Evolutionary conservation across 2,888 invertebrate genomes (phyloP).

Genomic region (Dinocampus coccinellae): DNA sequence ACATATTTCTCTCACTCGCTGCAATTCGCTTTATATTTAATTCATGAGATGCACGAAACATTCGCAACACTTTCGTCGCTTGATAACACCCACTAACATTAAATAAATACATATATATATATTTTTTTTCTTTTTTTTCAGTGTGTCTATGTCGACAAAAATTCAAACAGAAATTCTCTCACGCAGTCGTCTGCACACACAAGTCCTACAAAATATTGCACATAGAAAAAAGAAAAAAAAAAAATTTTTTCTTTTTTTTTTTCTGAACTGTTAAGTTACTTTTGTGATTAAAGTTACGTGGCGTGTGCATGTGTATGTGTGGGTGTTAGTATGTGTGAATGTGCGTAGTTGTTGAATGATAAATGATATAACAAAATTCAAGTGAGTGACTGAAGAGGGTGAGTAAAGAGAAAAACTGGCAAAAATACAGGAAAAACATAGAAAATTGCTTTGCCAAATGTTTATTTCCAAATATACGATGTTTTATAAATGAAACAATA

Average conservation of each 20-base stretch:
- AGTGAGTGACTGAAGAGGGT: not conserved
- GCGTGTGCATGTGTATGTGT: too few species aligned
- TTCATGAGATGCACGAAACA: slow-evolving; percentile 40
- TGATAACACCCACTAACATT: slow-evolving; percentile 20
- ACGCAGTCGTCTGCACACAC: not conserved
- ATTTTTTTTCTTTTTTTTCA: not conserved
- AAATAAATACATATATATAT: not conserved
- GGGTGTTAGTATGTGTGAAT: not conserved
- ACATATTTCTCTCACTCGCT: not conserved
- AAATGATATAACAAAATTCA: not conserved
- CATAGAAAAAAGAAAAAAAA: not conserved
- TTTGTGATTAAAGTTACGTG: slow-evolving; percentile 16
- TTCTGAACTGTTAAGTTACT: not conserved
- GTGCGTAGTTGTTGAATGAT: slow-evolving; percentile 2
- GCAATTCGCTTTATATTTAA: slow-evolving; percentile 45
- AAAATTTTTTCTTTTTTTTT: too few species aligned
- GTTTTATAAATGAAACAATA: not conserved
- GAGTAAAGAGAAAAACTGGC: not conserved
- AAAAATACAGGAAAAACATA: not conserved
- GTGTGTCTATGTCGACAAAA: slow-evolving; percentile 23
- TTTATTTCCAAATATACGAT: not conserved
- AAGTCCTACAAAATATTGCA: not conserved
- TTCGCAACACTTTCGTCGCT: slow-evolving; percentile 32
- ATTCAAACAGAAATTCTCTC: slow-evolving; percentile 23
- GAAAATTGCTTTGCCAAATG: not conserved